Evolutionary conservation across 2,113 vertebrate genomes (phyloP).

Genomic region (Stigmatopora nigra): DNA sequence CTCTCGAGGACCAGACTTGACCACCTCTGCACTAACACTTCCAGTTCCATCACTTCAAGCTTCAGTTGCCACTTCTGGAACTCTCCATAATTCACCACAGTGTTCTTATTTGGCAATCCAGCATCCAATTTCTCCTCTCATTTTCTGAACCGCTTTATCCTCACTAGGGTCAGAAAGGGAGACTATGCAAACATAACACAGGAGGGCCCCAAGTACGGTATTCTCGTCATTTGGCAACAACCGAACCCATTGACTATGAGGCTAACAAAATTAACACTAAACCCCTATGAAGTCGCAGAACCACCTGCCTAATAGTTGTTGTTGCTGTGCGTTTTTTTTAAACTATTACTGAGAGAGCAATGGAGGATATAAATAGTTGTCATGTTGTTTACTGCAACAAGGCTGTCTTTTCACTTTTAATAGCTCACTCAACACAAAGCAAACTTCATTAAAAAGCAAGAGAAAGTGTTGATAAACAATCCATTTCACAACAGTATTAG

Average conservation of each 20-base stretch:
- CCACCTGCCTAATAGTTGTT: too few species aligned
- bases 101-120: too few species aligned
- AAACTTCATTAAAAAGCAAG: background rate
- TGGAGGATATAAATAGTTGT: background rate
- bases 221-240: background rate
- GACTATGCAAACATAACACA: background rate
- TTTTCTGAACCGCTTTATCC: too few species aligned
- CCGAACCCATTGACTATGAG: background rate
- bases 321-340: too few species aligned
- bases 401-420: background rate
- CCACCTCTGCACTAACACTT: too few species aligned
- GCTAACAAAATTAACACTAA: background rate
- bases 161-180: background rate
- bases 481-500: background rate
- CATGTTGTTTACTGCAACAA: background rate
- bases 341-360: background rate
- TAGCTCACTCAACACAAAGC: background rate
- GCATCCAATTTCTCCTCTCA: too few species aligned
- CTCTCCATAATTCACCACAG: too few species aligned
- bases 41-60: too few species aligned
- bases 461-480: background rate
- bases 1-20: too few species aligned
- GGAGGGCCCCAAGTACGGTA: background rate
- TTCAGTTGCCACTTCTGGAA: too few species aligned
- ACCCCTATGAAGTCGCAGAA: background rate